Evolutionary conservation across 2,888 invertebrate species (phyloP), one percentile per base, ranked within the genome.

Genomic region (Capitulum mitella): DNA sequence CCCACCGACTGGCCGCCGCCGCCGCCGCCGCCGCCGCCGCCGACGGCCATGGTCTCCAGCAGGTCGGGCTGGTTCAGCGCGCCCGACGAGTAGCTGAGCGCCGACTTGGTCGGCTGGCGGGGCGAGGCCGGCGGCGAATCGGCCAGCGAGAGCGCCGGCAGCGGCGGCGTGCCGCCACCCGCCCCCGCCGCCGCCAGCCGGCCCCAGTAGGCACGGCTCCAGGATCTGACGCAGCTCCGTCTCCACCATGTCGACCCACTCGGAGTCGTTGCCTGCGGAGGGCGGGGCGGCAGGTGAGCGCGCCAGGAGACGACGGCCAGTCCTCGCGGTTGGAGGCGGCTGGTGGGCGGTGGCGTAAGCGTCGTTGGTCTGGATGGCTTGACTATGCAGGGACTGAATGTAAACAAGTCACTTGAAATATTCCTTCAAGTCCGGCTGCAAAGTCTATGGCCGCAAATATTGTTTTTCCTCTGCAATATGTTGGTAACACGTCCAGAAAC

Each of bases 101-200:
- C 19, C 8, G 8, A n/a, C 37, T 37, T 70, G 76, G 46, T 79
- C 19, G 74, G 76, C 61, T 75, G 78, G 58, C 78, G 70, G 29
- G 78, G 75, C 61, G 76, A 34, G 76, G 79, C 79, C 74, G 80
- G 79, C 34, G 81, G 80, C 34, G 82, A 87, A 75, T 87, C 91
- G 83, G 88, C 91, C 0, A 92, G 92, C 0, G 92, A 92, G 19
- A 92, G 86, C 0, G 93, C 92, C 0, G 92, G 93, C 79, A 93
- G 86, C 0, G 93, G 93, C 0, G 93, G 93, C 0, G 93, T 92
- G 19, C 74, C 22, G 46, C 29, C 19, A 48, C 74, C 74, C 48
- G n/a, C 74, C 34, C 26, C 29, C 51, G 46, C 74, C 32, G 19
- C 74, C n/a, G 61, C 40, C 51, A 22, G n/a, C 43, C 5, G 46